Base-by-base conservation (phyloP, 2,888 invertebrate species). In the Leucophenga maculata region DNA sequence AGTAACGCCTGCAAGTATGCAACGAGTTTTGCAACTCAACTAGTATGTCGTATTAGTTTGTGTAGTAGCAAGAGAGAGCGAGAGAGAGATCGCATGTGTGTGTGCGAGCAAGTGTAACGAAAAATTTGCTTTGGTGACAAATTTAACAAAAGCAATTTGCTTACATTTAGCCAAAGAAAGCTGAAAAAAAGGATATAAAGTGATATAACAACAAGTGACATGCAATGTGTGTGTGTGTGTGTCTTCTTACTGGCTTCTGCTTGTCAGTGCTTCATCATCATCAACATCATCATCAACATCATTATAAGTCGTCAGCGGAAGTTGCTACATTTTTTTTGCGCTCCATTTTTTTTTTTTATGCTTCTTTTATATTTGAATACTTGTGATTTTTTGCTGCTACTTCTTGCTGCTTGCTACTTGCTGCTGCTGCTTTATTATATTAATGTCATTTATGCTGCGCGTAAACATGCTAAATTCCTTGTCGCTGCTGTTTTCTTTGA, bases 101-200 rank as follows among this genome's bases (percentile, higher is more conserved):
- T 8, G 59, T 31, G 59, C 20, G 44, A 67, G 66, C 65, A 14
- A 68, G 67, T 72, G 52, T 16, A 44, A 44, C 60, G 22, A 64
- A 64, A 64, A 64, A 64, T 65, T 65, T 74, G 74, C 71, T 22
- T 67, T 72, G 67, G 78, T 75, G 77, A 75, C 76, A 77, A 80
- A 81, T 80, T 82, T 82, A 78, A 80, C 82, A 80, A 80, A 82
- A 80, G 80, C 80, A 80, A 80, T 80, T 80, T 80, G 78, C 80
- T 82, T 77, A 75, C 72, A 73, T 70, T 57, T 73, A 68, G 68
- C 55, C 71, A 57, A 67, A 54, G 71, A 65, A 72, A 68, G 66
- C 69, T 31, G 32, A 64, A 8, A 46, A 69, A 31, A 14, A 44
- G 55, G 20, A 20, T 3, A 39, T 39, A 70, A 70, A 65, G 65